Evolutionary conservation across 2,797 vertebrate genomes (phyloP), one percentile per base, ranked within the genome.

Genomic region (Triplophysa yarkandensis): DNA sequence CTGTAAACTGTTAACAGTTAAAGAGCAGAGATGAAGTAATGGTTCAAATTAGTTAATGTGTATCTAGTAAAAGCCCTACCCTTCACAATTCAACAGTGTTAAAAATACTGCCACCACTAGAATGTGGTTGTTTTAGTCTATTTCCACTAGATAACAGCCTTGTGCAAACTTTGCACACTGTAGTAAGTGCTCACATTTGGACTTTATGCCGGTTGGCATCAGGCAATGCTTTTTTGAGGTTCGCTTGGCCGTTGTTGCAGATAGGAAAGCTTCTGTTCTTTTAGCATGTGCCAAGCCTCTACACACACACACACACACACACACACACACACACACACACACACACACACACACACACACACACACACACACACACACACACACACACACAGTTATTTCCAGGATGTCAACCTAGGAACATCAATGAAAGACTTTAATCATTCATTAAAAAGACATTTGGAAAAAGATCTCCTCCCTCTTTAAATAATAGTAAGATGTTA

Each of bases 331-430:
- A 63, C 17, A 64, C 74, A 60, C 48, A 71, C n/a, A 19, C 32
- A 74, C 58, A 44, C 36, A n/a, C 60, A 48, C 17, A 63, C 17
- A 64, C 74, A 60, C 48, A 71, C n/a, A 19, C 32, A 74, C 58
- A 44, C 36, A n/a, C 60, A 48, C 17, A 63, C 17, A 64, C 74
- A 60, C 48, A 71, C n/a, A 19, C 32, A 74, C 58, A 44, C 36
- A n/a, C 60, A 48, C 17, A 63, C 17, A 64, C 74, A 60, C 48
- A 71, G n/a, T n/a, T n/a, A n/a, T n/a, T n/a, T n/a, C 44, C 50
- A 52, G 68, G 48, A 11, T 50, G 19, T 17, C 21, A 28, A 74
- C 52, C 54, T 23, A 25, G 25, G 48, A 77, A 79, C 64, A 46
- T 62, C 58, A 55, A 25, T 23, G 13, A 30, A 54, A 81, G 55